Evolutionary conservation across 2,113 vertebrate species (phyloP), one percentile per base, ranked within the genome.

Genomic region (Reinhardtius hippoglossoides): DNA sequence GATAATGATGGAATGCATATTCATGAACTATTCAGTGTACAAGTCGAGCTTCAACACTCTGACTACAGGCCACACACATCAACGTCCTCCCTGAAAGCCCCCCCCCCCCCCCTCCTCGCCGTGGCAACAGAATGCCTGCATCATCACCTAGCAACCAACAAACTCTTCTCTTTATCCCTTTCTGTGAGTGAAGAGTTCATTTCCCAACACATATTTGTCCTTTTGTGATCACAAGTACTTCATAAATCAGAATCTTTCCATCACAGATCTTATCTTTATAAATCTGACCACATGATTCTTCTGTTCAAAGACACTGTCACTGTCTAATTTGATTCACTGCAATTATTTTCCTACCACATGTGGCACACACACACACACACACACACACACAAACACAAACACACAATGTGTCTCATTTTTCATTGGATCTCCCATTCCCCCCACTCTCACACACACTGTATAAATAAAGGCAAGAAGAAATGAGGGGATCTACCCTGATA

Each of bases 141-240:
- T 61, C 77, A 71, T 91, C 82, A 44, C 93, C 76, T 86, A 90
- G 92, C 93, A 91, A 93, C 93, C 70, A 48, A 35, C 81, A 76
- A 83, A 80, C 74, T 66, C 71, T 72, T 76, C 76, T 68, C 77
- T 67, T 82, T 66, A 67, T 81, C 57, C 52, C 46, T 62, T 40
- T 42, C 18, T 56, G 56, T 68, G 56, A 55, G 2, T 50, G 50
- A 71, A 50, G 16, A 71, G 56, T 56, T 80, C 5, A 64, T 59
- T 67, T 66, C 42, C 13, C 27, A n/a, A 71, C 62, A 50, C 44
- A 35, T 14, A 40, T 70, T 55, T 55, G 16, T 59, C 20, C 35
- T 35, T 50, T 79, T 72, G 42, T 61, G 4, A 68, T 44, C 20
- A n/a, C 67, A 63, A 59, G 52, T 4, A 37, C 37, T 54, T 62